These are phyloP conservation scores for Malthinus seriepunctatus DNA, from an alignment of 2,888 invertebrate genomes.

Conservation along the genomic window DNA sequence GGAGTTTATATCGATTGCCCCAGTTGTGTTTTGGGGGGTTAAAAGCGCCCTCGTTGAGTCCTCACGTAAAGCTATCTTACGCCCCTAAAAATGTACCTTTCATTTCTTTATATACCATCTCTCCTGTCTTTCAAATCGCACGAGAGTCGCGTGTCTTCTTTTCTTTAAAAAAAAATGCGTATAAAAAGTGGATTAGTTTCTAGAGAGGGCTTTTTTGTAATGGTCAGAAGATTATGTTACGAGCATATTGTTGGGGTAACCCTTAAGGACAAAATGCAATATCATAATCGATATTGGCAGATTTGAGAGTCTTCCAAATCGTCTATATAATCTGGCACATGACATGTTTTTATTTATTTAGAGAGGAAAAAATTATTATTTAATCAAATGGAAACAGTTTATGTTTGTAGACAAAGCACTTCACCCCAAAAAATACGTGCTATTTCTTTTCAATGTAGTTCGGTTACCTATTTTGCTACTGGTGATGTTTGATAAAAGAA, in stretches of 20 bases:
- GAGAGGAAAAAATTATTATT: too few relatives aligned
- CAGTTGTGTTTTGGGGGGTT: slow-evolving; percentile 59
- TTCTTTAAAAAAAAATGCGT: slow-evolving; percentile 30
- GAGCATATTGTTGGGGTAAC: neutral
- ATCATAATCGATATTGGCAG: slow-evolving; percentile 12
- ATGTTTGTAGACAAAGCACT: too few relatives aligned
- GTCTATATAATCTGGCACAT: slow-evolving; percentile 9
- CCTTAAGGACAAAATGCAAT: slow-evolving; percentile 8
- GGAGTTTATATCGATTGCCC: slow-evolving; percentile 65
- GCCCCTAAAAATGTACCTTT: slow-evolving; percentile 34
- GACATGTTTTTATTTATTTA: slow-evolving; percentile 7
- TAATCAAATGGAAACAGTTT: too few relatives aligned
- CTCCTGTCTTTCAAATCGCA: slow-evolving; percentile 30
- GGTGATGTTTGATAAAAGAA: too few relatives aligned
- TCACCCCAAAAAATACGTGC: too few relatives aligned
- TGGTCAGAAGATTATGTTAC: slow-evolving; percentile 40
- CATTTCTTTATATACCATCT: slow-evolving; percentile 27
- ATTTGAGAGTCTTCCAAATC: slow-evolving; percentile 3
- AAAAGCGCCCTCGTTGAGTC: slow-evolving; percentile 46
- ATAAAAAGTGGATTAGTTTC: slow-evolving; percentile 28
- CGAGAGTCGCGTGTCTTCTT: slow-evolving; percentile 20
- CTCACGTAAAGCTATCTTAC: slow-evolving; percentile 43
- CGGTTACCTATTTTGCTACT: too few relatives aligned
- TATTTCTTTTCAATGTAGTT: too few relatives aligned
- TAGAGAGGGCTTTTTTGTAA: slow-evolving; percentile 34